These are phyloP conservation scores for Globodera ellingtonae DNA, from an alignment of 1,140 invertebrate species.

Conservation along the genomic window DNA sequence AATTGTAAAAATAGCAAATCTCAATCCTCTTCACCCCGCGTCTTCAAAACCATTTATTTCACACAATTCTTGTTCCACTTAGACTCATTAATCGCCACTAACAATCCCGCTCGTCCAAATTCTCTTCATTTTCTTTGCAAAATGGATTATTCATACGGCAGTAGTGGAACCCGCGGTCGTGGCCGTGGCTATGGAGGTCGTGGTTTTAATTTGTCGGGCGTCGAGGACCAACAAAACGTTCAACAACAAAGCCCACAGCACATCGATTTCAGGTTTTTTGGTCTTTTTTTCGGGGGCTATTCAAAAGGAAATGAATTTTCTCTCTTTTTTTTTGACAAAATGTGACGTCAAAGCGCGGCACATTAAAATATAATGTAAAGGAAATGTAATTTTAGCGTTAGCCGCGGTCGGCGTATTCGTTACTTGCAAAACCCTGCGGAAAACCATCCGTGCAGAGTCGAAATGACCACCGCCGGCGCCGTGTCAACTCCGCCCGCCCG, in stretches of 20 bases:
- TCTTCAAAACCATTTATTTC: too few relatives aligned
- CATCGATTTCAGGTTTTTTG: not conserved
- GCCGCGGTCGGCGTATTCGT: not conserved
- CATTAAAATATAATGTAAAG: too few relatives aligned
- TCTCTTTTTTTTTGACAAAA: too few relatives aligned
- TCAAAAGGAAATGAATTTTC: too few relatives aligned
- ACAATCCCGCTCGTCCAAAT: too few relatives aligned
- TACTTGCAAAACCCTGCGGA: not conserved
- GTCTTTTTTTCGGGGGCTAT: too few relatives aligned
- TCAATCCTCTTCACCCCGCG: too few relatives aligned
- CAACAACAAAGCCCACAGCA: not conserved
- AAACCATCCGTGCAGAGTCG: not conserved
- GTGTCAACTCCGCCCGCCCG: not conserved
- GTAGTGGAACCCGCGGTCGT: not conserved
- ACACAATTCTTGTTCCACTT: too few relatives aligned
- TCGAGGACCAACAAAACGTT: not conserved
- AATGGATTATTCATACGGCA: not conserved
- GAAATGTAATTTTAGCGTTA: not conserved
- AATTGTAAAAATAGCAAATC: too few relatives aligned
- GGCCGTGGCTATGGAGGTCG: not conserved
- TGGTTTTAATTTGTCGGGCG: not conserved
- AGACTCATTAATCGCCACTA: too few relatives aligned
- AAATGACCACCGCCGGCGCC: not conserved
- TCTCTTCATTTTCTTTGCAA: too few relatives aligned
- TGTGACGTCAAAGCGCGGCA: too few relatives aligned